A percentile compares a stretch with the other conserved stretches of the same genome.
phyloP scores from a whole-genome alignment of 2,797 vertebrate genomes.

The Acrossocheilus wenchowensis region DNA sequence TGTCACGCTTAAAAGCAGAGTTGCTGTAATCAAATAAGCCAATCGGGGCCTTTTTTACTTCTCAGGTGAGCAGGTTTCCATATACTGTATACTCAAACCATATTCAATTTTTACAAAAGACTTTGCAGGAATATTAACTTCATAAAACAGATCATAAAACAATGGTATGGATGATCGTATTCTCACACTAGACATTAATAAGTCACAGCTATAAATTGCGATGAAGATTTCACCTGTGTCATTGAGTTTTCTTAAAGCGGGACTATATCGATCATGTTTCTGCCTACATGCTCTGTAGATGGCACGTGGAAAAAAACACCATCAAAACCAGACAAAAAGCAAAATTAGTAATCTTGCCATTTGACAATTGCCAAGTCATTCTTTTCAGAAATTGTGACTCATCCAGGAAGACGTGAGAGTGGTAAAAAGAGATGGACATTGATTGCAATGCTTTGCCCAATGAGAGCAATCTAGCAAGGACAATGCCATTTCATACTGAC shows the following conservation, averaged over 20 bases:
- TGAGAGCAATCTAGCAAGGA: slow-evolving; percentile 11
- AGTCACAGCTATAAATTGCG: neutral
- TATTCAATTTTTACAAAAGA: neutral
- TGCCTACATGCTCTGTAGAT: slow-evolving; percentile 14
- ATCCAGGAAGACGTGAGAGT: neutral
- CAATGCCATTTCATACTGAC: neutral
- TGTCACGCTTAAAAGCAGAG: neutral
- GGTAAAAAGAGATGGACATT: slow-evolving; percentile 17
- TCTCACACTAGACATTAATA: neutral
- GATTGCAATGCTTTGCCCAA: slow-evolving; percentile 35
- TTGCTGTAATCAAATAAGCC: slow-evolving; percentile 5
- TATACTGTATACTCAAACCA: neutral
- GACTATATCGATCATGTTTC: neutral
- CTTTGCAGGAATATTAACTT: slow-evolving; percentile 14
- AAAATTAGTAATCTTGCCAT: neutral
- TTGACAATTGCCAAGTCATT: slow-evolving; percentile 6
- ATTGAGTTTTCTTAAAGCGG: neutral
- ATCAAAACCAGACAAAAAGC: slow-evolving; percentile 38
- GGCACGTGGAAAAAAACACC: neutral
- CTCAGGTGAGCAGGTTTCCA: neutral
- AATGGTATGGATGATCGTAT: neutral
- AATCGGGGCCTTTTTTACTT: neutral
- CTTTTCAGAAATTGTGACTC: neutral
- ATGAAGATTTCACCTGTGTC: neutral
- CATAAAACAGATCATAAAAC: slow-evolving; percentile 37